Conservation (phyloP, 23 tunicate species). For the Botrylloides violaceus region DNA sequence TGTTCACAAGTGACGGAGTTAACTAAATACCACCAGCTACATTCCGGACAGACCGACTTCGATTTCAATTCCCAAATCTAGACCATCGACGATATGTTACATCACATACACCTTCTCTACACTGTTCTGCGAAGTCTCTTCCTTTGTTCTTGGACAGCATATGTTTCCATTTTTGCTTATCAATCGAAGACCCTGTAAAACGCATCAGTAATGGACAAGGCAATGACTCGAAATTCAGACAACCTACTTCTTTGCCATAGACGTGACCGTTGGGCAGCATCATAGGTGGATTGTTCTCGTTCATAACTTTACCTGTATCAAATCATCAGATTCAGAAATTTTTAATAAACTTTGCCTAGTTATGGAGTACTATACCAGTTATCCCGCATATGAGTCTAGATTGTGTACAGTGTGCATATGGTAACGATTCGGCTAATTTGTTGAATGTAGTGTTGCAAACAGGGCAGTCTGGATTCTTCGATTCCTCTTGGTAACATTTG, state of each 20-base stretch:
- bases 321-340: background rate
- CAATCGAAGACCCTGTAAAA: constrained; percentile 52
- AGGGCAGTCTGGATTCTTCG: constrained; percentile 81
- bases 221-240: background rate
- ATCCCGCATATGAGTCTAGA: constrained; percentile 82
- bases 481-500: constrained; percentile 58
- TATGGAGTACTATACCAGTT: constrained; percentile 8
- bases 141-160: constrained; percentile 63
- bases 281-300: constrained; percentile 91
- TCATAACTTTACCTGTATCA: constrained; percentile 58
- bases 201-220: background rate
- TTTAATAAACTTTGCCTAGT: background rate
- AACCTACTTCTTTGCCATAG: constrained; percentile 68
- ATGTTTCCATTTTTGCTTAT: constrained; percentile 50
- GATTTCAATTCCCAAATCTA: no score
- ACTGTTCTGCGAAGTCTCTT: constrained; percentile 12
- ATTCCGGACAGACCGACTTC: no score
- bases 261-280: constrained; percentile 90
- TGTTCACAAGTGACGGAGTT: no score
- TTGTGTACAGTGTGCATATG: constrained; percentile 80
- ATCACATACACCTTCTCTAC: constrained; percentile 73
- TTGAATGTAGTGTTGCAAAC: constrained; percentile 72
- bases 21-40: no score
- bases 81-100: no score
- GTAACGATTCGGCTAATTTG: constrained; percentile 72